Evolutionary conservation across 2,888 invertebrate species (phyloP).

Genomic region (Pandemis corylana): DNA sequence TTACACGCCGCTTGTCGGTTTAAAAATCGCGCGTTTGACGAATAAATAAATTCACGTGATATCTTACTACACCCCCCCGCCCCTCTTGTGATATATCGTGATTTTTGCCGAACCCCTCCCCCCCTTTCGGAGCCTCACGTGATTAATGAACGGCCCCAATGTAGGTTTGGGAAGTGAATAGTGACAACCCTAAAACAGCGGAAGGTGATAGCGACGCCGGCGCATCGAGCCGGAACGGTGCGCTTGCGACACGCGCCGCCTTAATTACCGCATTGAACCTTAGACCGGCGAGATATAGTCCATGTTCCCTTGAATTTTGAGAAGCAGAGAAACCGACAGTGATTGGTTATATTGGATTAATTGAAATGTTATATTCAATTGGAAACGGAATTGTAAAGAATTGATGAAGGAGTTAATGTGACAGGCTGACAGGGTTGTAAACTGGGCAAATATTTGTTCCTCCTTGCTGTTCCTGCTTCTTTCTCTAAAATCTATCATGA

Average conservation of each 20-base stretch:
- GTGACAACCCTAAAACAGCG: slow-evolving; percentile 29
- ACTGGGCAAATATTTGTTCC: background rate
- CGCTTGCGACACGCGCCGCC: slow-evolving; percentile 15
- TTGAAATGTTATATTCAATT: background rate
- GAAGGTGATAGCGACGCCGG: slow-evolving; percentile 32
- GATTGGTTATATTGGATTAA: background rate
- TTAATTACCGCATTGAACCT: background rate
- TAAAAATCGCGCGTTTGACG: too few relatives aligned
- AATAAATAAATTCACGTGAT: too few relatives aligned
- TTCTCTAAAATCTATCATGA: too few relatives aligned
- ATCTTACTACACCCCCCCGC: too few relatives aligned
- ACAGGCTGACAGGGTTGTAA: background rate
- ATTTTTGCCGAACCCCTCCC: too few relatives aligned
- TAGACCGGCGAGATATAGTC: slow-evolving; percentile 1
- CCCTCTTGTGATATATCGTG: too few relatives aligned
- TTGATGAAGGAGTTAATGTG: background rate
- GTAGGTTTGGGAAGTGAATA: too few relatives aligned
- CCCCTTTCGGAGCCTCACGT: too few relatives aligned
- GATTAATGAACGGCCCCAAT: too few relatives aligned
- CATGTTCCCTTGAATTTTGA: background rate
- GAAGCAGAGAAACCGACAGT: slow-evolving; percentile 15
- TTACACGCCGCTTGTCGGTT: too few relatives aligned
- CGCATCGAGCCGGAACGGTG: slow-evolving; percentile 29
- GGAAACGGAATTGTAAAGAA: background rate
- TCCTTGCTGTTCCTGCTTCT: too few relatives aligned